Evolutionary conservation across 2,113 vertebrate species (phyloP).

Genomic region (Podarcis muralis): DNA sequence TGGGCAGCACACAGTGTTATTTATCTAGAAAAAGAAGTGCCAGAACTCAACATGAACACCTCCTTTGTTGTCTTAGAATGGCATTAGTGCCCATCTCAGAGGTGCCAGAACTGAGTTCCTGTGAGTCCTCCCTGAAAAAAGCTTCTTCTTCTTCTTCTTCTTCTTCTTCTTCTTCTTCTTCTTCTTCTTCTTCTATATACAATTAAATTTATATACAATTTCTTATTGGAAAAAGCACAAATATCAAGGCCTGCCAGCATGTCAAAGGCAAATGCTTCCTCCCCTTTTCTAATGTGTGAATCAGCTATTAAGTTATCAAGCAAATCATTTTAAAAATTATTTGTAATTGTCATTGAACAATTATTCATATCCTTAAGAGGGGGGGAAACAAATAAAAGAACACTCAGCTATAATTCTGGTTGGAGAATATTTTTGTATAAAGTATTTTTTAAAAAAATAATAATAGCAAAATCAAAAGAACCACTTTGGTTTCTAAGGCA

Average conservation of each 20-base stretch:
- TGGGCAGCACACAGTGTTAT: no score
- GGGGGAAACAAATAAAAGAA: constrained; percentile 38
- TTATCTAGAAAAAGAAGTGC: no score
- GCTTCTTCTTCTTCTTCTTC: no score
- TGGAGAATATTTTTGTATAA: constrained; percentile 44
- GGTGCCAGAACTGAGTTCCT: no score
- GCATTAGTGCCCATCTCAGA: no score
- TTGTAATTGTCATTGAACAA: not conserved
- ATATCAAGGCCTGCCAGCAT: not conserved
- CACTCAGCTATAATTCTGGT: constrained; percentile 59
- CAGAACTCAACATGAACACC: no score
- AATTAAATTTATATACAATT: not conserved
- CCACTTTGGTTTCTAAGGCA: constrained; percentile 64
- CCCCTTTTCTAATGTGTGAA: not conserved
- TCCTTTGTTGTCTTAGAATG: no score
- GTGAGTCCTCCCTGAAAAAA: no score
- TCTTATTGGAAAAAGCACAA: not conserved
- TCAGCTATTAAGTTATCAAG: not conserved
- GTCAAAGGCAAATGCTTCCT: not conserved
- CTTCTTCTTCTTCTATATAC: no score
- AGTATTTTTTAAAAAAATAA: not conserved
- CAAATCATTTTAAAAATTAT: not conserved
- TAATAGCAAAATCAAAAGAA: constrained; percentile 56
- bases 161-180: no score
- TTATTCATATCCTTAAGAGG: constrained; percentile 6